phyloP scores from a whole-genome alignment of 2,888 invertebrate species.

The Hetaerina titia region DNA sequence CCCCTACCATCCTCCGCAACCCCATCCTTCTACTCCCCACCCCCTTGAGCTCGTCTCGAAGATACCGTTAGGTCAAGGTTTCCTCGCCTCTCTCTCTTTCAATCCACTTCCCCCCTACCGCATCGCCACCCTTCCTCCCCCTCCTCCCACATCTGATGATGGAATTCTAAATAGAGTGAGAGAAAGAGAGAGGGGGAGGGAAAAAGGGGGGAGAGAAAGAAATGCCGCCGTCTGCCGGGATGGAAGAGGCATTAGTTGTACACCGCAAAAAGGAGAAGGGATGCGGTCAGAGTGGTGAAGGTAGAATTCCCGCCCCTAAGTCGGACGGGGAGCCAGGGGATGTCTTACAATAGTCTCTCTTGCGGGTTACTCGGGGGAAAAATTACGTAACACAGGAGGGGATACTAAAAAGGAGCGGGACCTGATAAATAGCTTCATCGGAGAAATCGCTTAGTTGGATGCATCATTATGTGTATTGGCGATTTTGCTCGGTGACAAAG shows the following conservation, averaged over 20 bases:
- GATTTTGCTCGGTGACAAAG: no score
- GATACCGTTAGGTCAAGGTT: conserved; percentile 39
- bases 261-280: background rate
- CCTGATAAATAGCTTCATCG: background rate
- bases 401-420: background rate
- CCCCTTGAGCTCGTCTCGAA: background rate
- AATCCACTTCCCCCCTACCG: background rate
- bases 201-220: background rate
- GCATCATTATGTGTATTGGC: no score
- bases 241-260: background rate
- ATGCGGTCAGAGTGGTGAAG: background rate
- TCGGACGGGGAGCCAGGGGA: background rate
- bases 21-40: background rate
- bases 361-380: background rate
- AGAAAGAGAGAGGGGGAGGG: background rate
- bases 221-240: conserved; percentile 7
- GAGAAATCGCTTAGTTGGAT: no score
- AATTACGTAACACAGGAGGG: background rate
- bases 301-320: background rate
- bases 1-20: background rate
- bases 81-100: background rate
- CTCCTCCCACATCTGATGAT: background rate
- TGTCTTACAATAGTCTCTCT: background rate
- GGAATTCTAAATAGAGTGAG: conserved; percentile 14
- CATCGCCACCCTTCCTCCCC: background rate